Base-by-base conservation (phyloP, 2,888 invertebrate genomes). In the Callyntrura sp. region DNA sequence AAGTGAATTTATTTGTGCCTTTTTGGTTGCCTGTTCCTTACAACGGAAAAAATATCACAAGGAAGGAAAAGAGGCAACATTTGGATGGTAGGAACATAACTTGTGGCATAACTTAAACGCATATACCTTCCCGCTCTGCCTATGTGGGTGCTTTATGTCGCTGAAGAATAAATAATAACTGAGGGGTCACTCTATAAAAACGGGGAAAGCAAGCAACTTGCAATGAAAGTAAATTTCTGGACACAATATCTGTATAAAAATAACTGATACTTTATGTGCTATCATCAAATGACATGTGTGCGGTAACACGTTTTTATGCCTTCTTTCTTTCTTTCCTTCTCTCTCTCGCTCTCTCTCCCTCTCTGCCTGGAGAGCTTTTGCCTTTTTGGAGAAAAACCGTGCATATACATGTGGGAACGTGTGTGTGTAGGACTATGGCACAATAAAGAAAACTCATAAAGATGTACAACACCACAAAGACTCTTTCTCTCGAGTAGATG, bases 1-100 rank as follows among this genome's bases (percentile, higher is more conserved):
- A 83, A 65, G 60, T 43, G 76, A 78, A 76, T 88, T 88, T 83
- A 84, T 84, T 68, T 68, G 62, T 9, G 25, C 6, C 20, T 8
- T n/a, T 65, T n/a, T 65, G 45, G 43, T n/a, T 20, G 65, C 35
- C 35, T 35, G 35, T 2, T 35, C 35, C 23, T 25, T n/a, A 23
- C n/a, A 8, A 8, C 55, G n/a, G 55, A 76, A 76, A 51, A 78
- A 78, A 57, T n/a, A 57, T 12, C 25, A n/a, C n/a, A 78, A 28
- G 25, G 20, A 73, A 78, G n/a, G 25, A 12, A 73, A 48, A 20
- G 43, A 14, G 79, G 79, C 60, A 79, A 35, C 35, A 79, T 79
- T 78, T 65, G 57, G 79, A 60, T 20, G 57, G 23, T 48, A 48
- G 17, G 73, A 20, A 45, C 48, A 73, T 48, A 5, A 9, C 48